Conservation (phyloP, 2,888 invertebrate genomes). For the Mellilla xanthometata region DNA sequence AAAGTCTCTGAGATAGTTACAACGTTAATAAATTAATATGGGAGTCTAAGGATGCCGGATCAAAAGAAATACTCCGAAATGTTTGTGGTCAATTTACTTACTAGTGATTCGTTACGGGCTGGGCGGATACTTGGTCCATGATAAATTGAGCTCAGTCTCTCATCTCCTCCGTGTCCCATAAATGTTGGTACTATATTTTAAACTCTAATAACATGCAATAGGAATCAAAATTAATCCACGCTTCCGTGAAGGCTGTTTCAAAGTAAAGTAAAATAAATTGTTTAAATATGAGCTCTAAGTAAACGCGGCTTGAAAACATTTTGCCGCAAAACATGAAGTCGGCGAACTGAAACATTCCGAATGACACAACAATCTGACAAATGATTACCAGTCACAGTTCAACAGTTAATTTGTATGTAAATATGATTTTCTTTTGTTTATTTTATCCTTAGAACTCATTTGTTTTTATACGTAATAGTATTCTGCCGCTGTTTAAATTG, state of each 20-base stretch:
- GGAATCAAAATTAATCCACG: conserved; percentile 34
- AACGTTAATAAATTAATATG: conserved; percentile 57
- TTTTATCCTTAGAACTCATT: conserved; percentile 35
- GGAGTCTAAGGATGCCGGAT: conserved; percentile 47
- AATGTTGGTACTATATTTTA: conserved; percentile 30
- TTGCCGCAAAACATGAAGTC: conserved; percentile 35
- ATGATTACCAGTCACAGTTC: conserved; percentile 72
- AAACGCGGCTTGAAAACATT: conserved; percentile 36
- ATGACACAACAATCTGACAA: conserved; percentile 75
- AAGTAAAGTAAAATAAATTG: conserved; percentile 19
- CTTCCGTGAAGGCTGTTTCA: conserved; percentile 9
- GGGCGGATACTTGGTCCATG: conserved; percentile 80
- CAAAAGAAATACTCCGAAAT: conserved; percentile 70
- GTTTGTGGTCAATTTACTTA: conserved; percentile 80
- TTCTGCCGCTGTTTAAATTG: conserved; percentile 19
- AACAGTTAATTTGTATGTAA: conserved; percentile 77
- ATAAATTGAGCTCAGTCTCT: conserved; percentile 72
- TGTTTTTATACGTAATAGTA: conserved; percentile 34
- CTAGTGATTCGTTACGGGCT: conserved; percentile 75
- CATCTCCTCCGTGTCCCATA: conserved; percentile 53
- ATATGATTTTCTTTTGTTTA: conserved; percentile 52
- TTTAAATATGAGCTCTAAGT: conserved; percentile 53
- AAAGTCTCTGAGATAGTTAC: conserved; percentile 42
- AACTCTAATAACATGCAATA: conserved; percentile 37
- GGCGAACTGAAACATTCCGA: conserved; percentile 52